Evolutionary conservation across 2,797 vertebrate genomes (phyloP), one percentile per base, ranked within the genome.

Genomic region (Typhlichthys subterraneus): DNA sequence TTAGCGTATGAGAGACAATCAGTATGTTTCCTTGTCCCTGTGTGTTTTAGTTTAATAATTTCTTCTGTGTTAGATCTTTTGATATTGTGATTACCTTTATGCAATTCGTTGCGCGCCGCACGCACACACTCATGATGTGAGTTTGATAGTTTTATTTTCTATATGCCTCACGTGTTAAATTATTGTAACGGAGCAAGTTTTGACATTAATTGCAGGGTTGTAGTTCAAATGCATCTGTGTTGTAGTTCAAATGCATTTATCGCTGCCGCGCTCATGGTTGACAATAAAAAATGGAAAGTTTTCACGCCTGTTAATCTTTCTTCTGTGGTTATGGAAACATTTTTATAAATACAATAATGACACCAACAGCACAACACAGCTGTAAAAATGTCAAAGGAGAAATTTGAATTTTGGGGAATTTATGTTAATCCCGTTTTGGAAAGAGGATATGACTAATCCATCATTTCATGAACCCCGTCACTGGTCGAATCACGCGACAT

Each of bases 61-160:
- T 73, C 92, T 92, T 91, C 86, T 92, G 92, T 96, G 92, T 93
- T 96, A 95, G 94, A 67, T 93, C 23, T 93, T 93, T 93, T 92
- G 89, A 93, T 93, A 90, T 91, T 95, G 93, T 95, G 92, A 94
- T 95, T 93, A 91, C 92, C 93, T 94, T 94, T 95, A 94, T 95
- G 94, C 93, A 95, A 94, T 89, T 70, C 89, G 83, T 88, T 86
- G 89, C 56, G 75, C 75, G 79, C 78, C 87, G 87, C 79, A 78
- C 48, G 88, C 23, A 90, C 77, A 67, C 67, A 57, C 63, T 89
- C 88, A 91, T 89, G 87, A 91, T 94, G 94, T 95, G 93, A 95
- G 92, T 91, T 93, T 92, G 88, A 94, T 93, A 92, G 90, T 88
- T 81, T 85, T 80, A 69, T 82, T 72, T 82, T 45, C 58, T 45